These are phyloP conservation scores for Mixornis gularis DNA, from an alignment of 2,113 vertebrate genomes.

Conservation along the genomic window DNA sequence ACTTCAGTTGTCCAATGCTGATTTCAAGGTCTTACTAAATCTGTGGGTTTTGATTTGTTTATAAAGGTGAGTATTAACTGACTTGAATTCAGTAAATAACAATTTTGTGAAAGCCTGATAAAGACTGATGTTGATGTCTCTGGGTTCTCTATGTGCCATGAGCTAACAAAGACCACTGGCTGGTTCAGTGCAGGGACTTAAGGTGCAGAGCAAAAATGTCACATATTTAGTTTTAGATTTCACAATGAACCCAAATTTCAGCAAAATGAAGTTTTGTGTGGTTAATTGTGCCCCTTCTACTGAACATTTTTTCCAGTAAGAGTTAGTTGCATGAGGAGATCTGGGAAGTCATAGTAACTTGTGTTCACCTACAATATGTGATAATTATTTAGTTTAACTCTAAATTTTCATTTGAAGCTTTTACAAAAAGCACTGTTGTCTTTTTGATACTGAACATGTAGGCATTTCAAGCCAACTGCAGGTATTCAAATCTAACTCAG, in stretches of 20 bases:
- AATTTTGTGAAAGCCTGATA: not conserved
- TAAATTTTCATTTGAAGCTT: not conserved
- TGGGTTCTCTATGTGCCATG: not conserved
- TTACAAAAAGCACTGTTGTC: not conserved
- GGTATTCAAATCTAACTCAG: not conserved
- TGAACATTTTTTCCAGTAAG: not conserved
- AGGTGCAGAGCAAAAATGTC: not conserved
- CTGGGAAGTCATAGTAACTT: not conserved
- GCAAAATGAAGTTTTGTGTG: not conserved
- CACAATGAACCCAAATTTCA: not conserved
- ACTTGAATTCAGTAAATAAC: not conserved
- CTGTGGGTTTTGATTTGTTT: constrained; percentile 9
- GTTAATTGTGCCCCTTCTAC: not conserved
- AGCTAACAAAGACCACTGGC: not conserved
- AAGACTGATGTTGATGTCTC: not conserved
- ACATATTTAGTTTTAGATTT: not conserved
- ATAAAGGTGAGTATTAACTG: constrained; percentile 13
- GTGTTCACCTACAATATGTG: not conserved
- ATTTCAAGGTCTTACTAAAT: not conserved
- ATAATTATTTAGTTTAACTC: not conserved
- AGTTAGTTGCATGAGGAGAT: not conserved
- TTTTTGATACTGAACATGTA: not conserved
- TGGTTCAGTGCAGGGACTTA: not conserved
- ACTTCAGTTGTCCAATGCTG: not conserved
- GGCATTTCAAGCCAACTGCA: not conserved